Conservation (phyloP, 2,113 vertebrate species). For the Fulmarus glacialis region DNA sequence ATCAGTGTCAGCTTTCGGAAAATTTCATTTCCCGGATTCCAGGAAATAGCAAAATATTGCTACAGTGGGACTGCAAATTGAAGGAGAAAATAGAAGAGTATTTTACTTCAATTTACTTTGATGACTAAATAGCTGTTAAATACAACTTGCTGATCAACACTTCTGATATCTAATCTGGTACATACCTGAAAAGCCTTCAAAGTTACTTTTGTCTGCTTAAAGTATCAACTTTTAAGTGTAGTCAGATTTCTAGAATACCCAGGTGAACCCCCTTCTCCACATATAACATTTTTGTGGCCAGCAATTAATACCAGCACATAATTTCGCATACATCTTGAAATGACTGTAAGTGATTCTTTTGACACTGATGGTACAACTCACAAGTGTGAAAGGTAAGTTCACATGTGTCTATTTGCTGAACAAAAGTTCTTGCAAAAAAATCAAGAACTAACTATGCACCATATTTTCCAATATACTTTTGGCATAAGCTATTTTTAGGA, state of each 20-base stretch:
- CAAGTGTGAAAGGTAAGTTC: not conserved
- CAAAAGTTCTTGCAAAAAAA: not conserved
- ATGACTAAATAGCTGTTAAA: not conserved
- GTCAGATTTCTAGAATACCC: not conserved
- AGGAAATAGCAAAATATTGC: not conserved
- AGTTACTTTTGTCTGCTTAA: not conserved
- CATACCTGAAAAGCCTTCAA: not conserved
- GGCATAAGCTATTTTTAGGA: constrained; percentile 7
- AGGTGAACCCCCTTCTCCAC: not conserved
- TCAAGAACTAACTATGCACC: not conserved
- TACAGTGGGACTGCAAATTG: not conserved
- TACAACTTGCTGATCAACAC: not conserved
- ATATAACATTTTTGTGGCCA: not conserved
- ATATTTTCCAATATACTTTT: not conserved
- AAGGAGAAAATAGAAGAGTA: not conserved
- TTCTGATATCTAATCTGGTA: not conserved
- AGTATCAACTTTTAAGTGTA: not conserved
- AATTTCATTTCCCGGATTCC: not conserved
- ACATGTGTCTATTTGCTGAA: not conserved
- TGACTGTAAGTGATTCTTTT: not conserved
- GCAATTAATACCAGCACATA: not conserved
- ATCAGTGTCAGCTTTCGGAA: not conserved
- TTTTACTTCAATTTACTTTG: not conserved
- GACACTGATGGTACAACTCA: not conserved
- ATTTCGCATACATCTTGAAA: not conserved